Base-by-base conservation (phyloP, 2,888 invertebrate species). In the Crocallis elinguaria region DNA sequence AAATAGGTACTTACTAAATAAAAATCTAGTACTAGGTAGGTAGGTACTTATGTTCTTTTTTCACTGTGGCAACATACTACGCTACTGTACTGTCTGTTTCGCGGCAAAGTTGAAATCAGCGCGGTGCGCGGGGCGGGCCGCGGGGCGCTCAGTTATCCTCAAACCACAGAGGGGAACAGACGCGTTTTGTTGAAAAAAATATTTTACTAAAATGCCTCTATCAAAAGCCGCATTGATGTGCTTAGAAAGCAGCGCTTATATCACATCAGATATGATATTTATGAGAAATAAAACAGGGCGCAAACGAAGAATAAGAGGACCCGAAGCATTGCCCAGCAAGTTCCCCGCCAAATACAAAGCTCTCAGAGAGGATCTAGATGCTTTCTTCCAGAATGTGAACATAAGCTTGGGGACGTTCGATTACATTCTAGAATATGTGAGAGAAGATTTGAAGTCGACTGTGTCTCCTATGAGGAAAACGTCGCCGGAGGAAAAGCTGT, bases 401-500 rank as follows among this genome's bases (percentile, higher is more conserved):
- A 30, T 62, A 37, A 60, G 53, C 21, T 14, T 60, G 21, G 36
- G 37, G 9, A 49, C 48, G 0, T 64, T 58, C 23, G 61, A 64
- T 30, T 64, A 64, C 14, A 62, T 64, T 54, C 42, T 54, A 11
- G 41, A 56, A 21, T 25, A 51, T 7, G 53, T 64, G n/a, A 29
- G n/a, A 2, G 43, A 49, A 0, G 55, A 42, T 9, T 12, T 60
- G 21, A 25, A 50, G 7, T n/a, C 43, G n/a, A 17, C 25, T 39
- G 35, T 37, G 16, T 25, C 42, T 1, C 23, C 49, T 8, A 42
- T 51, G 16, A 51, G 50, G 8, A 45, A 35, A 8, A 32, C 57
- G 8, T 25, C 60, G 2, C 36, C 61, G 23, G 61, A 53, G 12
- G 59, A 64, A 9, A 61, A 53, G 23, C 43, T 64, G 16, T 61